phyloP scores from a whole-genome alignment of 2,113 vertebrate species.

The Elgaria multicarinata region DNA sequence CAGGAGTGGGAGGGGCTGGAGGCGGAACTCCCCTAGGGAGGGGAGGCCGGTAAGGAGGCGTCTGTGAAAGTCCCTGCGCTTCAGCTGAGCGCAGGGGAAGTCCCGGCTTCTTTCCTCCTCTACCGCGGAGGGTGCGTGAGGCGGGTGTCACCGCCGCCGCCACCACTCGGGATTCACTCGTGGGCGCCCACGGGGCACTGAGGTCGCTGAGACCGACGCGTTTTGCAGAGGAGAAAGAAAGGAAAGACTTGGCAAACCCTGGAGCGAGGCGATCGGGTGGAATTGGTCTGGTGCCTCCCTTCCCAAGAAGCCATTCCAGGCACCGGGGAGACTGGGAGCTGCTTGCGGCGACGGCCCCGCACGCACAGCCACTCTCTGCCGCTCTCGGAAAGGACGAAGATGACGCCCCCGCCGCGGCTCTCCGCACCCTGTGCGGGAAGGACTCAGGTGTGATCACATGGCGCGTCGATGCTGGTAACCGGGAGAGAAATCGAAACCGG shows the following conservation, averaged over 20 bases:
- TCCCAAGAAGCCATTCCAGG: not conserved
- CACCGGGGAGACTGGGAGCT: not conserved
- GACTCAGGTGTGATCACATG: not conserved
- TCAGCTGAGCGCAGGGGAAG: slow-evolving; percentile 29
- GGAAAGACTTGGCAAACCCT: not conserved
- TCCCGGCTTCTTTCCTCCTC: slow-evolving; percentile 16
- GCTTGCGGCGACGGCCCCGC: not conserved
- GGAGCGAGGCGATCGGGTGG: not conserved
- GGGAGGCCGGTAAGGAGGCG: slow-evolving; percentile 13
- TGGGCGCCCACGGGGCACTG: slow-evolving; percentile 1
- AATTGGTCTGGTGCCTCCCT: not conserved
- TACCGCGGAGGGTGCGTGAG: not conserved
- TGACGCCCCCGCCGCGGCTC: not conserved
- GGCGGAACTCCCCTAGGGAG: slow-evolving; percentile 22
- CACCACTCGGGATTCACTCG: not conserved
- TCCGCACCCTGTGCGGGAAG: not conserved
- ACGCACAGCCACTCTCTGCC: not conserved
- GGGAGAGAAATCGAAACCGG: not conserved
- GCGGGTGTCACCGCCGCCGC: not conserved
- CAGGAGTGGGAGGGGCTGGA: not conserved
- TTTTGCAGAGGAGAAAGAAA: not conserved
- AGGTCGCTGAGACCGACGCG: too few species aligned
- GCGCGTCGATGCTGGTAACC: not conserved
- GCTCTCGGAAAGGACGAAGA: not conserved
- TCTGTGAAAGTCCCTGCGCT: slow-evolving; percentile 17